Evolutionary conservation across 2,888 invertebrate species (phyloP).

Genomic region (Vannuccia rotundouncinata): DNA sequence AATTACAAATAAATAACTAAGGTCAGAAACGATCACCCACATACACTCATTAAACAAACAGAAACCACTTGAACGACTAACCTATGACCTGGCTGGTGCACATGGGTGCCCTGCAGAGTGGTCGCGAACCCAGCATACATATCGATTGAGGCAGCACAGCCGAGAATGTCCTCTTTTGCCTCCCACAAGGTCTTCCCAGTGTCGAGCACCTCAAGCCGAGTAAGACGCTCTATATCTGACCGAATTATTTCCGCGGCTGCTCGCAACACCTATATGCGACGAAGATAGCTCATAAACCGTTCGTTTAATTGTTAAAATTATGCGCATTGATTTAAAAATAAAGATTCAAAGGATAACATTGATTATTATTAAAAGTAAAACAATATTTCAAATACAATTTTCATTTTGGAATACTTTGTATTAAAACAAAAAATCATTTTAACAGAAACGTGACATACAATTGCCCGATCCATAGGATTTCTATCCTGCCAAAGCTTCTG

Average conservation of each 20-base stretch:
- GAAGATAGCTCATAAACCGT: background rate
- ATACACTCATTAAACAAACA: no score
- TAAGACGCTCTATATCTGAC: constrained; percentile 45
- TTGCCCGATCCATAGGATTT: constrained; percentile 3
- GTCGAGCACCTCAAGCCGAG: constrained; percentile 55
- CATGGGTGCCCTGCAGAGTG: constrained; percentile 57
- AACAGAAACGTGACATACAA: no score
- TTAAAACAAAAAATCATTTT: no score
- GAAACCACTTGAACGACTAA: no score
- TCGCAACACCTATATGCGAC: constrained; percentile 18
- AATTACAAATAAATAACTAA: background rate
- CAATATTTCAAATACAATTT: no score
- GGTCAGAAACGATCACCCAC: background rate
- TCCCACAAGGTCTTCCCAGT: constrained; percentile 62
- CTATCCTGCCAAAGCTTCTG: background rate
- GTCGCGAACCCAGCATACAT: constrained; percentile 59
- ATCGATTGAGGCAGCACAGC: constrained; percentile 60
- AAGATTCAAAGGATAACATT: no score
- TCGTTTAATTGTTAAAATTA: background rate
- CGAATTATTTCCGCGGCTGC: constrained; percentile 34
- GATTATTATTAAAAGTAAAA: no score
- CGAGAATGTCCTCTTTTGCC: constrained; percentile 59
- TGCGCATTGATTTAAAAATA: no score
- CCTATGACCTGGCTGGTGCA: constrained; percentile 55
- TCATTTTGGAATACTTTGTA: no score